Percentiles rank a stretch among this genome's conserved stretches.
phyloP scores from a whole-genome alignment of 2,888 invertebrate species.

The Harpagoxenus sublaevis region DNA sequence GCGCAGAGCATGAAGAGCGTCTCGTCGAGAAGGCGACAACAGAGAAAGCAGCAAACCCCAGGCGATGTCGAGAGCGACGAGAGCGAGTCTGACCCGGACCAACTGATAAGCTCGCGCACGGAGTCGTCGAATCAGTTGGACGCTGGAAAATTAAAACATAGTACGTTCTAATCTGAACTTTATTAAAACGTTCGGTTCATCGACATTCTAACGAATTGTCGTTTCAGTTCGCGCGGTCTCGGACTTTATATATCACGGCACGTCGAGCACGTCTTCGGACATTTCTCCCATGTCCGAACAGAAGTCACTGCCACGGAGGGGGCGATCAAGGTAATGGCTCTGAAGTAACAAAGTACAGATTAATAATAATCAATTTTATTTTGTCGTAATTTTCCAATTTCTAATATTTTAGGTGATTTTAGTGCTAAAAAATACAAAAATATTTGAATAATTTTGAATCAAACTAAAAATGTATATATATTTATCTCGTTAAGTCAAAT shows the following conservation, averaged over 20 bases:
- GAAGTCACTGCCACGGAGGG: conserved; percentile 91
- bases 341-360: background rate
- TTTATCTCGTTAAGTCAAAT: background rate
- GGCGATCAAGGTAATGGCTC: conserved; percentile 89
- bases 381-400: background rate
- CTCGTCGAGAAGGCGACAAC: conserved; percentile 88
- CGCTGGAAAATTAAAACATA: conserved; percentile 90
- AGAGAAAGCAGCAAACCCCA: conserved; percentile 87
- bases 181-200: background rate
- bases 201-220: background rate
- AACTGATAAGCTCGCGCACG: conserved; percentile 91
- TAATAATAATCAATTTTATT: background rate
- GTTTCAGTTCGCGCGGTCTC: conserved; percentile 86
- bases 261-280: conserved; percentile 92
- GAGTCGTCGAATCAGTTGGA: conserved; percentile 92
- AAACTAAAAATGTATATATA: background rate
- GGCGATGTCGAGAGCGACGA: conserved; percentile 91
- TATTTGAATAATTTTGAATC: background rate
- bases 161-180: conserved; percentile 86
- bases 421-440: background rate
- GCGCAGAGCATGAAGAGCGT: conserved; percentile 85
- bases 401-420: background rate
- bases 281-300: conserved; percentile 93
- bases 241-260: conserved; percentile 92
- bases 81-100: conserved; percentile 92